Base-by-base conservation (phyloP, 2,888 invertebrate genomes). In the Drosophila fulvimacula region DNA sequence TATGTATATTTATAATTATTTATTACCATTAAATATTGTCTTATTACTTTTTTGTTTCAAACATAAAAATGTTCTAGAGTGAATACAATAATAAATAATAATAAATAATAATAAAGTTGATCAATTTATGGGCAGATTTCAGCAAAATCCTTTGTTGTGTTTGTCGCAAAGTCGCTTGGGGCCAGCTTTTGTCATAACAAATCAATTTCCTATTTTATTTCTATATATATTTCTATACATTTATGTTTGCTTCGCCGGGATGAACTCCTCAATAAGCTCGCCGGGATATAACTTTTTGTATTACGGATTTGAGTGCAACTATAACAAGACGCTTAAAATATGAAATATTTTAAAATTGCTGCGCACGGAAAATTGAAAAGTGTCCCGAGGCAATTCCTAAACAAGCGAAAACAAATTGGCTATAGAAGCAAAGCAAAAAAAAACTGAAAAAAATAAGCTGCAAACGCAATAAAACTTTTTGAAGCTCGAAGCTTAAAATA, bases 361-460 rank as follows among this genome's bases (percentile, higher is more conserved):
- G 69, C 46, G 58, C 66, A 81, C 56, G 39, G 73, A 67, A 87
- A 81, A 81, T 79, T 81, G 76, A 84, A 87, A 87, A 72, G 67
- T 64, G 66, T 79, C 61, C 56, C 13, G 32, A 56, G 82, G 68
- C 71, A 69, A 66, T 64, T 55, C 36, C 60, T 72, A 65, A 72
- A 66, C 73, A 64, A 78, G 52, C 53, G 36, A 64, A 46, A 55
- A 58, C 48, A 46, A 41, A 67, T 52, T 52, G 42, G 36, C n/a
- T 41, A 49, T 30, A 49, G 65, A 58, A 24, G n/a, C 21, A 24
- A 38, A 44, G 42, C 42, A 13, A 46, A 46, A 11, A 27, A n/a
- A n/a, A n/a, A n/a, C n/a, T n/a, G 3, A 2, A 5, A 42, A 13
- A 44, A 19, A 24, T n/a, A 15, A 48, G 15, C 24, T 15, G 1